Percentiles rank a stretch among this genome's conserved stretches.
Conservation (phyloP, 2,797 vertebrate species). For the Hydrolagus colliei region DNA sequence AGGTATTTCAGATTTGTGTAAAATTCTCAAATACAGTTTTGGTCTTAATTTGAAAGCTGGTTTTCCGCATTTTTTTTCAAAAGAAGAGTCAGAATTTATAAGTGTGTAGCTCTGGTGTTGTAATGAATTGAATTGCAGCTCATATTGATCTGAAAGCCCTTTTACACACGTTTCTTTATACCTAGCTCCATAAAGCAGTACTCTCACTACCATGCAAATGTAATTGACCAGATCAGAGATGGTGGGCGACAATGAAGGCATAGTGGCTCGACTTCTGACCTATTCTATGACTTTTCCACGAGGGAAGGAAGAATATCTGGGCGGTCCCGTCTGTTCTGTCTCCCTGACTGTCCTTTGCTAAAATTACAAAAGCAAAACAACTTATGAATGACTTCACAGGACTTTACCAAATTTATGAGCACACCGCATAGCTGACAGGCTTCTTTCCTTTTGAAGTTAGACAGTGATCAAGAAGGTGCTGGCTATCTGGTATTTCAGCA, state of each 20-base stretch:
- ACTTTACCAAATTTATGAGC: not conserved
- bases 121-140: not conserved
- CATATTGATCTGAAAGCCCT: too few relatives aligned
- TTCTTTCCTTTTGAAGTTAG: not conserved
- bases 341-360: not conserved
- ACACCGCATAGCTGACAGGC: not conserved
- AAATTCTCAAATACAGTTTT: too few relatives aligned
- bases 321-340: not conserved
- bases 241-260: not conserved
- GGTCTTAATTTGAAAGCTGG: too few relatives aligned
- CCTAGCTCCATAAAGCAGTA: not conserved
- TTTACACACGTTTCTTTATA: not conserved
- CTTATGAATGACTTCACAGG: not conserved
- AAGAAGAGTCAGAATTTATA: too few relatives aligned
- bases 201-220: not conserved
- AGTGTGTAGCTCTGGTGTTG: too few relatives aligned
- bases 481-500: constrained; percentile 9
- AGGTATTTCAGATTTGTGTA: too few relatives aligned
- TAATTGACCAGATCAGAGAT: constrained; percentile 16
- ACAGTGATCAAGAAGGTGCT: not conserved
- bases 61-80: too few relatives aligned
- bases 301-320: not conserved
- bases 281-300: not conserved
- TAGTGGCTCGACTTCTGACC: constrained; percentile 17
- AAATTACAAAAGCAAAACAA: constrained; percentile 12